A percentile compares a stretch with the other conserved stretches of the same genome.
phyloP scores from a whole-genome alignment of 2,888 invertebrate species.

The Coremacera marginata region DNA sequence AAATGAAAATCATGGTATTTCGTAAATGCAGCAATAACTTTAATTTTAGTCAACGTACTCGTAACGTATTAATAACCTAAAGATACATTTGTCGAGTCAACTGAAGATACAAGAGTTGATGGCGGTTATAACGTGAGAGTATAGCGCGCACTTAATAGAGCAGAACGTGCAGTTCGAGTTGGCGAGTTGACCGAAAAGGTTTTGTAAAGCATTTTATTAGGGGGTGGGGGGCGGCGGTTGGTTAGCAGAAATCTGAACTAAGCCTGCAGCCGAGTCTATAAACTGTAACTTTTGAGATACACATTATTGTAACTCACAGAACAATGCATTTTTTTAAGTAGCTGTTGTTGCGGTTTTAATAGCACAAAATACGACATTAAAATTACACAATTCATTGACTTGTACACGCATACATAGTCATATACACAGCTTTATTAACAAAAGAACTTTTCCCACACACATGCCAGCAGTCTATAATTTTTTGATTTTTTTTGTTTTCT shows the following conservation, averaged over 20 bases:
- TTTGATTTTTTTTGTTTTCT: not conserved
- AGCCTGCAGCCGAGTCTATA: not conserved
- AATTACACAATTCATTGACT: conserved; percentile 28
- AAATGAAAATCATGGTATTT: not conserved
- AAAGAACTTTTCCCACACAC: conserved; percentile 28
- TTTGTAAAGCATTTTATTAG: no score
- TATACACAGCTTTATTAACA: not conserved
- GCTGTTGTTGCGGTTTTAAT: conserved; percentile 1
- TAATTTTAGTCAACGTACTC: not conserved
- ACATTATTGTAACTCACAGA: conserved; percentile 1
- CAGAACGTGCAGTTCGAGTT: no score
- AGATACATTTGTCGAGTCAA: not conserved
- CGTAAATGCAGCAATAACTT: conserved; percentile 23
- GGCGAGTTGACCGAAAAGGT: no score
- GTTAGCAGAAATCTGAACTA: no score
- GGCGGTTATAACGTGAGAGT: no score
- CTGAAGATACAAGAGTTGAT: no score
- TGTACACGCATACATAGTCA: not conserved
- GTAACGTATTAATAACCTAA: conserved; percentile 10
- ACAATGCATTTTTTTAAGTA: conserved; percentile 9
- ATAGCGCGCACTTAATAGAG: no score
- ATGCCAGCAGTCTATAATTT: not conserved
- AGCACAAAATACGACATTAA: conserved; percentile 19
- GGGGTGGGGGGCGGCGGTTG: no score
- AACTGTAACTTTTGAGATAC: conserved; percentile 27